A percentile compares a stretch with the other conserved stretches of the same genome.
Conservation (phyloP, 1,140 invertebrate species). For the Drosophila nannoptera region DNA sequence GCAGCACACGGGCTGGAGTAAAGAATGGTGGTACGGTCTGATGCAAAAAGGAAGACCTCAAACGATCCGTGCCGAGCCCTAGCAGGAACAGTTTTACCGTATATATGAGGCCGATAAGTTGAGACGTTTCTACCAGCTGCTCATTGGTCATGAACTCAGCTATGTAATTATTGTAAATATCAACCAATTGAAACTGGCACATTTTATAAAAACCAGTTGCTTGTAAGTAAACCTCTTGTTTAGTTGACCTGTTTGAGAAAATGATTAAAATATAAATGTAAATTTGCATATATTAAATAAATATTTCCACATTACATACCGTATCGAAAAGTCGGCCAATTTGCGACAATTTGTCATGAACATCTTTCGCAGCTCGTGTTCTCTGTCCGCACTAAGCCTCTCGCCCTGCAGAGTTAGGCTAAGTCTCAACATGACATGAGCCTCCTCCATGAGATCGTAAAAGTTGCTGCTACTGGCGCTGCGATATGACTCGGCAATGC, state of each 20-base stretch:
- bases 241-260: constrained; percentile 49
- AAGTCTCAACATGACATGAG: constrained; percentile 71
- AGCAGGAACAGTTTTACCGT: constrained; percentile 71
- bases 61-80: constrained; percentile 65
- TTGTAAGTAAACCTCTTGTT: constrained; percentile 72
- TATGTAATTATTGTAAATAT: constrained; percentile 74
- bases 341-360: constrained; percentile 68
- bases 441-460: constrained; percentile 77
- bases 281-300: background rate
- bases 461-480: constrained; percentile 80
- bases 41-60: constrained; percentile 64
- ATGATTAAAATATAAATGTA: background rate
- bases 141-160: constrained; percentile 33
- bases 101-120: constrained; percentile 68
- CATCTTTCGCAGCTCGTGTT: constrained; percentile 58
- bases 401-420: constrained; percentile 68
- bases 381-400: constrained; percentile 50
- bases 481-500: constrained; percentile 83
- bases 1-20: constrained; percentile 57
- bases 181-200: constrained; percentile 70
- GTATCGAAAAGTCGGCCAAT: constrained; percentile 75
- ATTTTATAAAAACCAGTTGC: constrained; percentile 77
- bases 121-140: constrained; percentile 32
- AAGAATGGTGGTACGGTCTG: constrained; percentile 67
- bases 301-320: constrained; percentile 39